These are phyloP conservation scores for Pseudorasbora parva DNA, from an alignment of 2,113 vertebrate species.

Conservation along the genomic window DNA sequence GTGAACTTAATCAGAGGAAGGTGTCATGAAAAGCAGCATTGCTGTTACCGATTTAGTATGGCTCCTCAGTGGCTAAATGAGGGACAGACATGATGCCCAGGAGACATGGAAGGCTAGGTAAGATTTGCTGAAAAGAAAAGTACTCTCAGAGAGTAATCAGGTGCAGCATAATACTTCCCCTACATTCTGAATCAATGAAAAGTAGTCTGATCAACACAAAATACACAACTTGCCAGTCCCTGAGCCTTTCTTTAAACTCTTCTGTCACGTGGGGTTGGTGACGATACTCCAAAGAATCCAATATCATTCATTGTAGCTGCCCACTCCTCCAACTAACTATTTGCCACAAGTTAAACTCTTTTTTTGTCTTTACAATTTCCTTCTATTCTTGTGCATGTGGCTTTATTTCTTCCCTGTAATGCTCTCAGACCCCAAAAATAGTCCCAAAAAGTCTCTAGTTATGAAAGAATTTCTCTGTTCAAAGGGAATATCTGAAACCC, in stretches of 20 bases:
- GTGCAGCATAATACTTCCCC: no score
- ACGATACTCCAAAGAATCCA: not conserved
- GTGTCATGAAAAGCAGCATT: not conserved
- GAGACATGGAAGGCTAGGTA: not conserved
- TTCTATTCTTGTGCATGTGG: slow-evolving; percentile 51
- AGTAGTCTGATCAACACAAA: not conserved
- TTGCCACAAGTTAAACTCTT: slow-evolving; percentile 48
- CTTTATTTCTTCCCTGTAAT: slow-evolving; percentile 42
- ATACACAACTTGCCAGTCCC: not conserved
- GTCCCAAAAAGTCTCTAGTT: slow-evolving; percentile 52
- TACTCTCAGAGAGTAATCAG: not conserved
- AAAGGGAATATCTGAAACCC: slow-evolving; percentile 56
- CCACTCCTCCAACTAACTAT: slow-evolving; percentile 29
- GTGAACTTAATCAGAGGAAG: not conserved
- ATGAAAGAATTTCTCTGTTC: slow-evolving; percentile 51
- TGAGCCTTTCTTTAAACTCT: not conserved
- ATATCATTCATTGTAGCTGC: not conserved
- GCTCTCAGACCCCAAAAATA: slow-evolving; percentile 39
- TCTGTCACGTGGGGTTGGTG: not conserved
- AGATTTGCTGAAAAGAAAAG: not conserved
- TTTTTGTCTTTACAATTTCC: slow-evolving; percentile 38
- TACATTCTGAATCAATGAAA: not conserved
- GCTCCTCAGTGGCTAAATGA: not conserved
- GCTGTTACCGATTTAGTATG: not conserved
- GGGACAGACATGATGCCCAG: not conserved